Conservation (phyloP, 2,113 vertebrate genomes). For the Brachirus orientalis region DNA sequence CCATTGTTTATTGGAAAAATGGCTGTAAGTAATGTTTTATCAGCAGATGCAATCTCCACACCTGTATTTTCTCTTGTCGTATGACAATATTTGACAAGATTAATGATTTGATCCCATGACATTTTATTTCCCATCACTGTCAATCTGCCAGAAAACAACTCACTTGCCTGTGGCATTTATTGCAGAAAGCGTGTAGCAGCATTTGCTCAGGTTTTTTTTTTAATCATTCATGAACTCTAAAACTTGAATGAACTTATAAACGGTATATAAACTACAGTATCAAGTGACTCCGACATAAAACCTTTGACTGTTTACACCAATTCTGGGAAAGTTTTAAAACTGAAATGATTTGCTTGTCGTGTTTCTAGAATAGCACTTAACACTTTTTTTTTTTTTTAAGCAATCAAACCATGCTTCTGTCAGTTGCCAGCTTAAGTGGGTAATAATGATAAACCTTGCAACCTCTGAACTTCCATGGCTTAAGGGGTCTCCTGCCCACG, state of each 20-base stretch:
- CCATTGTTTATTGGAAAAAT: conserved; percentile 83
- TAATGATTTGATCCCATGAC: conserved; percentile 79
- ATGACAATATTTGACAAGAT: conserved; percentile 78
- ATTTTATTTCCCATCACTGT: conserved; percentile 76
- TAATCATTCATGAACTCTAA: conserved; percentile 63
- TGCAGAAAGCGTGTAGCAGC: conserved; percentile 45
- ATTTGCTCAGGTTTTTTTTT: conserved; percentile 33
- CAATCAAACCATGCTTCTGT: conserved; percentile 30
- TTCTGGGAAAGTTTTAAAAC: conserved; percentile 7
- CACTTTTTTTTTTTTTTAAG: conserved; percentile 60
- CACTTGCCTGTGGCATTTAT: conserved; percentile 77
- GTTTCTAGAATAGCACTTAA: conserved; percentile 16
- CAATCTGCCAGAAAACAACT: conserved; percentile 66
- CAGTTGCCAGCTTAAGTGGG: conserved; percentile 44
- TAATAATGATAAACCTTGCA: conserved; percentile 72
- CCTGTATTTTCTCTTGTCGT: conserved; percentile 76
- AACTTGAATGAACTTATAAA: conserved; percentile 40
- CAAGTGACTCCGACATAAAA: conserved; percentile 27
- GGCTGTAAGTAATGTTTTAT: conserved; percentile 81
- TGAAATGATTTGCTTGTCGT: conserved; percentile 15
- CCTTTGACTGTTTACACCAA: conserved; percentile 40
- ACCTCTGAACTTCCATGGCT: conserved; percentile 76
- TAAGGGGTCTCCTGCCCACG: conserved; percentile 64
- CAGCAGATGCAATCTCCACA: conserved; percentile 76
- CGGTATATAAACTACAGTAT: conserved; percentile 33